phyloP scores from a whole-genome alignment of 2,113 vertebrate genomes.

The Eolophus roseicapilla region DNA sequence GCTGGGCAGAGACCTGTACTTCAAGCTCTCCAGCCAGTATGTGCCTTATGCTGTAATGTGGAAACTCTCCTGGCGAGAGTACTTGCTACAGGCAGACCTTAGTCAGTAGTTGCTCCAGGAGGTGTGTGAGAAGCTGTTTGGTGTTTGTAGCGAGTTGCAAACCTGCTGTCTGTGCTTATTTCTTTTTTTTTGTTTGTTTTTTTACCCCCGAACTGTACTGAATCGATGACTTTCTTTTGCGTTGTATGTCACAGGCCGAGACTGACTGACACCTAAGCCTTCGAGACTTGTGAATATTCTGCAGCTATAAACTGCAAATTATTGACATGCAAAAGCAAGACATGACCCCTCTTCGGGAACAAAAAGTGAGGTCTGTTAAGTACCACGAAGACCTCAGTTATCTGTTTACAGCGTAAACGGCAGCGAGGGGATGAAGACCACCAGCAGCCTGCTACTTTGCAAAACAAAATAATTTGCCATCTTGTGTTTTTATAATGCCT shows the following conservation, averaged over 20 bases:
- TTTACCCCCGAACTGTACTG: constrained; percentile 61
- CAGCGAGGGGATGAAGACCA: constrained; percentile 79
- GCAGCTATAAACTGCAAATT: constrained; percentile 81
- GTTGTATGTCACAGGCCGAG: constrained; percentile 86
- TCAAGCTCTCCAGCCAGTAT: not conserved
- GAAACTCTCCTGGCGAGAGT: not conserved
- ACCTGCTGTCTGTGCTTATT: not conserved
- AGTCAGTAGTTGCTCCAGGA: not conserved
- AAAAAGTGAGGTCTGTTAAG: constrained; percentile 76
- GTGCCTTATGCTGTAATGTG: fast-evolving
- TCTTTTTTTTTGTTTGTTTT: not conserved
- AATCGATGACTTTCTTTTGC: constrained; percentile 82
- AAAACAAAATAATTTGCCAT: constrained; percentile 69
- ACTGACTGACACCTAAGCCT: constrained; percentile 84
- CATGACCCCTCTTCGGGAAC: constrained; percentile 76
- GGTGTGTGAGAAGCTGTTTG: not conserved
- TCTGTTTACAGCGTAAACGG: constrained; percentile 85
- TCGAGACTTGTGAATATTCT: constrained; percentile 80
- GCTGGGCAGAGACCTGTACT: not conserved
- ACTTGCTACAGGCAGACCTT: not conserved
- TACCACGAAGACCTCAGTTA: constrained; percentile 74
- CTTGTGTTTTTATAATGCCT: constrained; percentile 75
- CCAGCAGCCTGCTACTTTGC: constrained; percentile 79
- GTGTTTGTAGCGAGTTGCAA: not conserved
- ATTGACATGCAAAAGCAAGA: constrained; percentile 81